Evolutionary conservation across 2,113 vertebrate species (phyloP).

Genomic region (Canis aureus): DNA sequence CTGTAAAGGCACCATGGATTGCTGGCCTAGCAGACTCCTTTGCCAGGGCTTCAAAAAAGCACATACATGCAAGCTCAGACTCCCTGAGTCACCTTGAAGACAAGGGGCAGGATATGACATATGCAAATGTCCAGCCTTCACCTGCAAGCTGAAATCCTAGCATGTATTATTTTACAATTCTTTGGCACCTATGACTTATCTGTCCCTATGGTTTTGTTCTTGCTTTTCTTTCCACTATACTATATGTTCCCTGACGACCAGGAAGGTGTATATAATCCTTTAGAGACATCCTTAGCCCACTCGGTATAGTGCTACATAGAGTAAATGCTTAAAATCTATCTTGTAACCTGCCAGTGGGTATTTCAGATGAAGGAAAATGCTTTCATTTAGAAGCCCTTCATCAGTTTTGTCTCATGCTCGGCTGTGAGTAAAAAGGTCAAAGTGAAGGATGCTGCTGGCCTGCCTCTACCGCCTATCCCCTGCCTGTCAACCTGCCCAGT

Average conservation of each 20-base stretch:
- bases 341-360: background rate
- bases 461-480: background rate
- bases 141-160: background rate
- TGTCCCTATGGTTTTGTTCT: background rate
- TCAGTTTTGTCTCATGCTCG: slow-evolving; percentile 8
- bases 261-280: background rate
- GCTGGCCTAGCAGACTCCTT: background rate
- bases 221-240: background rate
- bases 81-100: background rate
- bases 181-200: background rate
- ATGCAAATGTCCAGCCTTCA: background rate
- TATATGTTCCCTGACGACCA: background rate
- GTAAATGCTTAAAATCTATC: background rate
- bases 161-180: background rate
- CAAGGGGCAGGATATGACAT: background rate
- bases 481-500: background rate
- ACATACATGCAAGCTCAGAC: background rate
- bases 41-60: background rate
- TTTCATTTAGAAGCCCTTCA: background rate
- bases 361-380: background rate
- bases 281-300: no score
- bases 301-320: background rate
- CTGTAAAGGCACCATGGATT: background rate
- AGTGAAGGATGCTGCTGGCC: background rate
- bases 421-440: background rate